Base-by-base conservation (phyloP, 2,113 vertebrate species). In the Mormyrus iriodes region DNA sequence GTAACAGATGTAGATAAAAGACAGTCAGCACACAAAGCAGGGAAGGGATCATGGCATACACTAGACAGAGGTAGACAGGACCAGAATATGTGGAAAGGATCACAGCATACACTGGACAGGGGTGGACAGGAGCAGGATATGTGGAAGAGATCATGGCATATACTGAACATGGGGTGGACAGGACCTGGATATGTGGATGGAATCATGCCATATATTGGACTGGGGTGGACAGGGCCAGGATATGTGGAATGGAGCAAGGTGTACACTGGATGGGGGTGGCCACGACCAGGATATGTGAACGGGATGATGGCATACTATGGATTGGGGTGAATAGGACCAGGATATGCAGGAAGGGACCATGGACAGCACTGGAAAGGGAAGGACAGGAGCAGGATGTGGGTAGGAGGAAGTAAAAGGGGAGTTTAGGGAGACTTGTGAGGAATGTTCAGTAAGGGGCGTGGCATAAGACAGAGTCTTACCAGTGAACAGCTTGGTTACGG, bases 401-500 rank as follows among this genome's bases (percentile, higher is more conserved):
- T n/a, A 69, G 9, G 15, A n/a, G 24, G 58, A 61, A 61, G 21
- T 61, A 7, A 61, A 61, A 2, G 24, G 21, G 35, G 31, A 0
- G 2, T 76, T 35, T 76, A 17, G 73, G 73, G 31, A 42, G 17
- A 76, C 15, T 35, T 76, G 31, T 76, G 73, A 76, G 73, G 73
- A 76, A 76, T 76, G 73, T 39, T 31, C 35, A 76, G 35, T 35
- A 76, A 76, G 35, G 17, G 73, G 35, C 15, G 6, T 42, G 35
- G 35, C 31, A 76, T 6, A 39, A 39, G 13, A 76, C 58, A 17
- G 44, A n/a, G 15, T 10, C 76, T 95, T 93, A 97, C 96, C 96
- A 79, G 96, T 96, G 92, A 97, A 97, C 95, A 96, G 96, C 92
- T 96, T 96, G 88, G 96, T 97, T 86, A 97, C 95, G 73, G 96